A percentile compares a stretch with the other conserved stretches of the same genome.
These are phyloP conservation scores for Corapipo altera DNA, from an alignment of 2,113 vertebrate species.

Conservation along the genomic window DNA sequence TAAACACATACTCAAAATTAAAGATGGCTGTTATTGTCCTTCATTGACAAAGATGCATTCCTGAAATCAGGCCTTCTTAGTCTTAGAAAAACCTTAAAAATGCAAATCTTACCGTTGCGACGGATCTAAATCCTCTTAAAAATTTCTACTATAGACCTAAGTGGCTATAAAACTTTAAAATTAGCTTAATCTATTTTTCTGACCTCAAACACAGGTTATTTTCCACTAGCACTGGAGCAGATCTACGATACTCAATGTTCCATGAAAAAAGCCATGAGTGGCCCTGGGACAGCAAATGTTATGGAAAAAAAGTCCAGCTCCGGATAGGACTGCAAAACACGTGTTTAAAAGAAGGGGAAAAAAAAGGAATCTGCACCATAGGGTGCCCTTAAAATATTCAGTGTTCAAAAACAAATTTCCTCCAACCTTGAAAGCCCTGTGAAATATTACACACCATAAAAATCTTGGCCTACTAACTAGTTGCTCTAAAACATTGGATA, in stretches of 20 bases:
- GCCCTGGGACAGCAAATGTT: conserved; percentile 62
- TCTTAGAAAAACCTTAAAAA: conserved; percentile 15
- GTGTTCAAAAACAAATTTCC: conserved; percentile 73
- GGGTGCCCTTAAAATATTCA: conserved; percentile 68
- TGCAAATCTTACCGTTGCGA: background rate
- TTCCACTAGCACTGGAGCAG: conserved; percentile 57
- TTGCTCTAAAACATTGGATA: conserved; percentile 46
- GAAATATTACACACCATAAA: conserved; percentile 71
- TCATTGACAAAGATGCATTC: background rate
- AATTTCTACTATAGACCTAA: conserved; percentile 28
- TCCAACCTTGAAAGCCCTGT: conserved; percentile 65
- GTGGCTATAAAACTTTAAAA: conserved; percentile 64
- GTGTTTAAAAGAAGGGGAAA: background rate
- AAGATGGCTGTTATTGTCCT: background rate
- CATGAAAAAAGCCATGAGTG: conserved; percentile 40
- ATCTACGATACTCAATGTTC: conserved; percentile 51
- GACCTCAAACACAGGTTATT: conserved; percentile 68
- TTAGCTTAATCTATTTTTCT: conserved; percentile 69
- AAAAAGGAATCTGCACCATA: conserved; percentile 3
- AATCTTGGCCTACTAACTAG: conserved; percentile 58
- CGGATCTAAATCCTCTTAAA: conserved; percentile 4
- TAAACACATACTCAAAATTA: conserved; percentile 13
- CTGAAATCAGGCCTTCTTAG: background rate
- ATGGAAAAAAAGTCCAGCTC: conserved; percentile 51
- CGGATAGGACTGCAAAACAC: conserved; percentile 46